phyloP scores from a whole-genome alignment of 1,140 invertebrate genomes.

The Atta colombica region DNA sequence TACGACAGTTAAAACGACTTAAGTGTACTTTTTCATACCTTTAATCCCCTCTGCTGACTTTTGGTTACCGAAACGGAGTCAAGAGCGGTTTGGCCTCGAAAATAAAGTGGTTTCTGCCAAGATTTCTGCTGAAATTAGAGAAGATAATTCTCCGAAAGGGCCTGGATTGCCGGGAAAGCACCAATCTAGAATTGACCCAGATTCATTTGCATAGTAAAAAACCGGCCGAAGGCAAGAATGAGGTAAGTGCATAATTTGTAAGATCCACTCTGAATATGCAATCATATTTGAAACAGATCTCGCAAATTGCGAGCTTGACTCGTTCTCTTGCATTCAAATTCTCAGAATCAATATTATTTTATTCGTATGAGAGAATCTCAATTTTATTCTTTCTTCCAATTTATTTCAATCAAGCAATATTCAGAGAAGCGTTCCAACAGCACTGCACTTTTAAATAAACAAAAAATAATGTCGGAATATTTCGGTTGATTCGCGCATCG shows the following conservation, averaged over 20 bases:
- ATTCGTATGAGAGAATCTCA: neutral
- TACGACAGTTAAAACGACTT: conserved; percentile 73
- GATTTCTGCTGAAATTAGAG: conserved; percentile 26
- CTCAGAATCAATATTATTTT: neutral
- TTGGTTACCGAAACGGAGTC: neutral
- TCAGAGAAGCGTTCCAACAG: neutral
- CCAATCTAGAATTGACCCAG: conserved; percentile 48
- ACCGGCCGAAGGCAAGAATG: conserved; percentile 7
- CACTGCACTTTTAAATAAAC: neutral
- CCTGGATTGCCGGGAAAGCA: neutral
- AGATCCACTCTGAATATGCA: conserved; percentile 15
- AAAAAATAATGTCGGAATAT: neutral
- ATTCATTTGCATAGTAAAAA: conserved; percentile 34
- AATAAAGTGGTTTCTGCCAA: conserved; percentile 28
- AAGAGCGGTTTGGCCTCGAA: neutral
- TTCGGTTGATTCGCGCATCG: neutral
- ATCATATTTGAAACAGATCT: conserved; percentile 22
- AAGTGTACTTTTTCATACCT: neutral
- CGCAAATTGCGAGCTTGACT: neutral
- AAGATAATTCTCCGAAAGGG: conserved; percentile 21
- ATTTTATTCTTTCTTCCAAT: neutral
- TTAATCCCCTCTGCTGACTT: neutral
- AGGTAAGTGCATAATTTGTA: conserved; percentile 20
- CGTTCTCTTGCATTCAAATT: neutral
- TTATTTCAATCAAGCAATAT: neutral